phyloP scores from a whole-genome alignment of 1,140 invertebrate species.

The Cotesia typhae region DNA sequence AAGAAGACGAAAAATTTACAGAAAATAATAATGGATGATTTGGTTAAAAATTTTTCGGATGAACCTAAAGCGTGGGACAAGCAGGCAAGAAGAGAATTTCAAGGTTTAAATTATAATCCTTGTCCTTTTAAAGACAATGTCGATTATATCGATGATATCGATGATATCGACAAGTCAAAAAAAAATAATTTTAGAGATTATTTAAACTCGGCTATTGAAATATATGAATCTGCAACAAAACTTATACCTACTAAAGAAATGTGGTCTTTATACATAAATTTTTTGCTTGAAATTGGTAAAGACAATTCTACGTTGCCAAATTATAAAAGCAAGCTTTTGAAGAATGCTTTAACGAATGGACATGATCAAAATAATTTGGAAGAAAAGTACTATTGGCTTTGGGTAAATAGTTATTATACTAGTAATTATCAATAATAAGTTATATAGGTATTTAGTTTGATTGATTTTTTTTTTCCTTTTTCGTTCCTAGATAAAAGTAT shows the following conservation, averaged over 20 bases:
- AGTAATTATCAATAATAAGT: neutral
- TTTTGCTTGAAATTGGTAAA: conserved; percentile 63
- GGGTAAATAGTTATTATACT: conserved; percentile 50
- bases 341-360: conserved; percentile 60
- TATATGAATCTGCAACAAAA: conserved; percentile 66
- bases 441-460: too few species aligned
- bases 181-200: conserved; percentile 51
- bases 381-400: conserved; percentile 67
- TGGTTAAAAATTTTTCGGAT: conserved; percentile 57
- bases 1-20: conserved; percentile 63
- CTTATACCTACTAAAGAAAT: conserved; percentile 67
- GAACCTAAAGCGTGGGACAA: conserved; percentile 68
- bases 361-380: conserved; percentile 60
- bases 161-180: conserved; percentile 43
- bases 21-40: conserved; percentile 62
- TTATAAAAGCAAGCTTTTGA: conserved; percentile 64
- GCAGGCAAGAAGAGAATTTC: conserved; percentile 65
- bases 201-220: conserved; percentile 56
- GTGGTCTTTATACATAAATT: conserved; percentile 67
- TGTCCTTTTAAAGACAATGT: neutral
- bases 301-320: conserved; percentile 57
- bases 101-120: conserved; percentile 55
- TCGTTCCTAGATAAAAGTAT: conserved; percentile 58
- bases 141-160: neutral
- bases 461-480: too few species aligned